A percentile compares a stretch with the other conserved stretches of the same genome.
Evolutionary conservation across 2,113 vertebrate genomes (phyloP).

Genomic region (Saccopteryx bilineata): DNA sequence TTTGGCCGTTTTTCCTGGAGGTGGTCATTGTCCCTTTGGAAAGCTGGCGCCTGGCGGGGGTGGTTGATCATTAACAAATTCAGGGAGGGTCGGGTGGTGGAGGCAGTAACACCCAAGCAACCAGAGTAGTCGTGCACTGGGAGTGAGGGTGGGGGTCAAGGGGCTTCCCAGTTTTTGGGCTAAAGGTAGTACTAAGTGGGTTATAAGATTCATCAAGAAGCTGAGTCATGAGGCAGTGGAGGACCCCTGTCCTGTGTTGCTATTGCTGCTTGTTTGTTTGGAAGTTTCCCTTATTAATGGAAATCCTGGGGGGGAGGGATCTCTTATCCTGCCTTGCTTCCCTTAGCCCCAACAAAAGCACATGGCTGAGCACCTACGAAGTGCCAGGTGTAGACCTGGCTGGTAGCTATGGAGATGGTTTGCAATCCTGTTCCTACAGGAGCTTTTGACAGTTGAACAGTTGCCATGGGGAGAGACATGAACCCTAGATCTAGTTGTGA

Average conservation of each 20-base stretch:
- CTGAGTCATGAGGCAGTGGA: background rate
- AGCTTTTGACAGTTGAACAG: background rate
- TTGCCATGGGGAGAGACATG: accelerated
- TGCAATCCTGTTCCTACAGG: background rate
- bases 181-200: background rate
- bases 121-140: background rate
- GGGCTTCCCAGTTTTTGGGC: background rate
- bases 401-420: background rate
- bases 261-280: background rate
- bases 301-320: background rate
- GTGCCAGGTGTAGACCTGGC: background rate
- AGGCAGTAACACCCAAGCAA: background rate
- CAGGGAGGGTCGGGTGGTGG: background rate
- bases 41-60: slow-evolving; percentile 21
- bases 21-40: slow-evolving; percentile 53
- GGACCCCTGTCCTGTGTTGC: background rate
- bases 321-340: background rate
- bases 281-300: background rate
- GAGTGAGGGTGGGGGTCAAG: background rate
- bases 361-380: background rate
- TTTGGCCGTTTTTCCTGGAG: slow-evolving; percentile 69
- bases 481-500: background rate
- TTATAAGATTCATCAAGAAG: background rate
- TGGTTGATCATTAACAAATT: slow-evolving; percentile 58
- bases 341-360: background rate